Percentiles rank a stretch among this genome's conserved stretches.
These are phyloP conservation scores for Aurelia aurita DNA, from an alignment of 30 jellyfish, hydroid and myxozoan genomes.

Conservation along the genomic window DNA sequence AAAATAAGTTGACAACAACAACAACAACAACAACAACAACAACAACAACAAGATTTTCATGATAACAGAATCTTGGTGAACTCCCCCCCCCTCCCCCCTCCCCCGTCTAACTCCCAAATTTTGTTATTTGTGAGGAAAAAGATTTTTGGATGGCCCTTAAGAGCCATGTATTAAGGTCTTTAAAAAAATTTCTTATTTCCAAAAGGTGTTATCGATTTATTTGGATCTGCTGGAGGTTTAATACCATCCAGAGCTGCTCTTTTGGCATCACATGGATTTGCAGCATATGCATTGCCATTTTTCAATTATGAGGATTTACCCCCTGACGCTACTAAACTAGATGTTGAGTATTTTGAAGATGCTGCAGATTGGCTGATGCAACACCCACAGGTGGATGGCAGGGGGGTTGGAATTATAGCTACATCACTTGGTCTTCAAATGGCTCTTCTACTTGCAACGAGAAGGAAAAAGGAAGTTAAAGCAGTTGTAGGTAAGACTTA, in stretches of 20 bases:
- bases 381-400: conserved; percentile 43
- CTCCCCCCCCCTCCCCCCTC: no score
- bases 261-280: conserved; percentile 84
- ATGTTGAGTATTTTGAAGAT: conserved; percentile 68
- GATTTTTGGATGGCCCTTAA: no score
- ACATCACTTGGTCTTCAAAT: conserved; percentile 59
- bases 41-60: no score
- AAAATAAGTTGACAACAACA: no score
- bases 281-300: conserved; percentile 63
- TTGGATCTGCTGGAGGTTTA: conserved; percentile 43
- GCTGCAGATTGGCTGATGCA: conserved; percentile 67
- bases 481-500: not conserved
- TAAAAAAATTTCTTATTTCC: no score
- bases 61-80: no score
- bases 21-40: no score
- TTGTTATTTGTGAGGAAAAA: no score
- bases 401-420: conserved; percentile 69
- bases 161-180: no score
- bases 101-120: no score
- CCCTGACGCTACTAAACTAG: conserved; percentile 13
- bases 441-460: conserved; percentile 42
- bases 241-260: conserved; percentile 64
- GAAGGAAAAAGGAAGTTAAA: not conserved
- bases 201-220: conserved; percentile 30
- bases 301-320: conserved; percentile 34